These are phyloP conservation scores for Cyanoramphus novaezelandiae DNA, from an alignment of 2,113 vertebrate species.

Conservation along the genomic window DNA sequence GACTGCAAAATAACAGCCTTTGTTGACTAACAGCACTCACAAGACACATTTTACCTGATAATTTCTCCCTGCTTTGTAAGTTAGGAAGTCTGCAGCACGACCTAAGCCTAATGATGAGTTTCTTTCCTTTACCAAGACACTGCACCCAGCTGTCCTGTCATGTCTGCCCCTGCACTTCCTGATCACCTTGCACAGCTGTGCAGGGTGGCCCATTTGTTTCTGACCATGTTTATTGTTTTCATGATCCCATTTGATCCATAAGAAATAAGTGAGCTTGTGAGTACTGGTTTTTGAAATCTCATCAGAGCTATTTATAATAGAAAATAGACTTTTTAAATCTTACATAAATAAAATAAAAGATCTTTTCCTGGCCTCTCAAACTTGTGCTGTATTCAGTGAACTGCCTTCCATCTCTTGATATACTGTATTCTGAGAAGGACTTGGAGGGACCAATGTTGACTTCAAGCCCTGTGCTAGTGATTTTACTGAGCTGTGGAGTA, in stretches of 20 bases:
- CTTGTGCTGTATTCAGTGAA: neutral
- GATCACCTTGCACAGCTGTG: neutral
- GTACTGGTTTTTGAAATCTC: neutral
- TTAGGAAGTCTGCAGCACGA: neutral
- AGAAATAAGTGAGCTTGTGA: neutral
- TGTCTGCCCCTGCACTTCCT: neutral
- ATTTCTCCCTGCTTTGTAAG: neutral
- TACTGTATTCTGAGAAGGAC: neutral
- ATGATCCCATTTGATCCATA: neutral
- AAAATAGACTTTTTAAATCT: neutral
- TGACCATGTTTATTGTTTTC: neutral
- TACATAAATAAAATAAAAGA: neutral
- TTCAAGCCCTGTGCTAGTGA: neutral
- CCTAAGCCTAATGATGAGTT: neutral
- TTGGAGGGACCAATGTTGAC: neutral
- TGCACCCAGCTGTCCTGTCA: neutral
- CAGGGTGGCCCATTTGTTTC: neutral
- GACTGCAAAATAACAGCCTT: constrained; percentile 6
- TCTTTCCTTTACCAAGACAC: neutral
- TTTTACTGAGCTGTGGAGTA: neutral
- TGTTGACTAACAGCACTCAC: neutral
- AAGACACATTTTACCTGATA: neutral
- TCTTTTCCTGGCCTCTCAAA: neutral
- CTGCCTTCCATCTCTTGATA: neutral
- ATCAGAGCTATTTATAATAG: neutral